Evolutionary conservation across 2,113 vertebrate species (phyloP).

Genomic region (Myocastor coypus): DNA sequence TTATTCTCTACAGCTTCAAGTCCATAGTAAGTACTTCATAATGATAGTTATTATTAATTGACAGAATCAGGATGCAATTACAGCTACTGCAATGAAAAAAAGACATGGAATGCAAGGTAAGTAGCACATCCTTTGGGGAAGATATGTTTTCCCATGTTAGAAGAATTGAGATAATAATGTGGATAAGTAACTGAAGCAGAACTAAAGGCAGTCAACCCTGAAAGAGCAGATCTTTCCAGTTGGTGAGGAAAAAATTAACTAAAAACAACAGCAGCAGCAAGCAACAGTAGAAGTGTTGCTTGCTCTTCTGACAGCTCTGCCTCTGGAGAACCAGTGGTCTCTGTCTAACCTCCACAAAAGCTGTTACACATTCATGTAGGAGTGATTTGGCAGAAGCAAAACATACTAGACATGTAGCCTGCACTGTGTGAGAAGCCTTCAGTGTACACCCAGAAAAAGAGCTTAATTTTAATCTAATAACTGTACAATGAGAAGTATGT

Average conservation of each 20-base stretch:
- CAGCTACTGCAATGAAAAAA: not conserved
- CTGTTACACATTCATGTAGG: not conserved
- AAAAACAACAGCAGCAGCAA: not conserved
- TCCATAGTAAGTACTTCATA: not conserved
- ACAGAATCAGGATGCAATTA: not conserved
- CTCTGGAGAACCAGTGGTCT: conserved; percentile 2
- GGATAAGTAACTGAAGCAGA: conserved; percentile 46
- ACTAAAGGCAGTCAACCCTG: conserved; percentile 37
- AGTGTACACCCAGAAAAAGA: not conserved
- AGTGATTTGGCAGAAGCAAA: not conserved
- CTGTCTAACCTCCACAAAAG: not conserved
- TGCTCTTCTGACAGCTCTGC: not conserved
- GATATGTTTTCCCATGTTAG: not conserved
- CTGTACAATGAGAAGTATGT: not conserved
- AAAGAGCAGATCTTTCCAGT: conserved; percentile 2
- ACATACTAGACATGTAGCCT: not conserved
- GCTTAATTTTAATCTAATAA: conserved; percentile 28
- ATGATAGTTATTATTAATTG: not conserved
- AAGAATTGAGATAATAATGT: conserved; percentile 10
- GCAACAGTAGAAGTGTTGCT: not conserved
- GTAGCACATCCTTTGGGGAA: not conserved
- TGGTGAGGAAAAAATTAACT: conserved; percentile 36
- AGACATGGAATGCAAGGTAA: not conserved
- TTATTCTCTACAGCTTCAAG: not conserved
- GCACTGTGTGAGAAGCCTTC: not conserved